Conservation (phyloP, 2,797 vertebrate species). For the Microhierax caerulescens region DNA sequence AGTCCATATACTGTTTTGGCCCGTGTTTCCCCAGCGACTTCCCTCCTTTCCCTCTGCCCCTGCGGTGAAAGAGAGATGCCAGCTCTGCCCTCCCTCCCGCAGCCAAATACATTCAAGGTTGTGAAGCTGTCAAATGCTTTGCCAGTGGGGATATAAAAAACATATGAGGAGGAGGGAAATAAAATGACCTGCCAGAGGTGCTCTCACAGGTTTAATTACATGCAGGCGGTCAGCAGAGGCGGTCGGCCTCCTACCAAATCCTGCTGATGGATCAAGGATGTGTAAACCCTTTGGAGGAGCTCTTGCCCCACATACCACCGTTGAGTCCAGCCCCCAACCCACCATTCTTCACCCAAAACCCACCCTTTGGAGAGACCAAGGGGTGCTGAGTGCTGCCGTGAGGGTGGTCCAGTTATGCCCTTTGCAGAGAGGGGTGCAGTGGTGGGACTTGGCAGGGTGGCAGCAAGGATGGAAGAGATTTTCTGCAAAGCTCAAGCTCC, state of each 20-base stretch:
- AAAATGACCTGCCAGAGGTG: not conserved
- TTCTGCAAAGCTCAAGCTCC: not conserved
- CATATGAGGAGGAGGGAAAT: not conserved
- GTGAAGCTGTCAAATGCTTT: not conserved
- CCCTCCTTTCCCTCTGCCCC: not conserved
- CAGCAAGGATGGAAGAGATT: not conserved
- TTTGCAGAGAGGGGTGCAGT: not conserved
- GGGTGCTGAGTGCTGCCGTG: not conserved
- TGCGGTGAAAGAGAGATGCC: not conserved
- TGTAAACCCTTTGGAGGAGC: not conserved
- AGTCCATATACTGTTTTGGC: not conserved
- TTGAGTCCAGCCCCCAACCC: not conserved
- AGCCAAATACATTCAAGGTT: not conserved
- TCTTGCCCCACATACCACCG: not conserved
- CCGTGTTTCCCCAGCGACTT: fast-evolving
- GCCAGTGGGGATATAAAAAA: not conserved
- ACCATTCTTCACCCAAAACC: not conserved
- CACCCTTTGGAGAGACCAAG: not conserved
- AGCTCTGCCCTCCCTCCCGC: not conserved
- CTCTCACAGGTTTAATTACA: not conserved
- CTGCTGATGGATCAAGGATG: not conserved
- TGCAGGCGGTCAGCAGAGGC: not conserved
- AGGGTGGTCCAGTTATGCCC: not conserved
- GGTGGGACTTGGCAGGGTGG: not conserved
- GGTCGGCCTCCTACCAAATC: not conserved